Evolutionary conservation across 2,888 invertebrate species (phyloP), one percentile per base, ranked within the genome.

Genomic region (Eristalinus aeneus): DNA sequence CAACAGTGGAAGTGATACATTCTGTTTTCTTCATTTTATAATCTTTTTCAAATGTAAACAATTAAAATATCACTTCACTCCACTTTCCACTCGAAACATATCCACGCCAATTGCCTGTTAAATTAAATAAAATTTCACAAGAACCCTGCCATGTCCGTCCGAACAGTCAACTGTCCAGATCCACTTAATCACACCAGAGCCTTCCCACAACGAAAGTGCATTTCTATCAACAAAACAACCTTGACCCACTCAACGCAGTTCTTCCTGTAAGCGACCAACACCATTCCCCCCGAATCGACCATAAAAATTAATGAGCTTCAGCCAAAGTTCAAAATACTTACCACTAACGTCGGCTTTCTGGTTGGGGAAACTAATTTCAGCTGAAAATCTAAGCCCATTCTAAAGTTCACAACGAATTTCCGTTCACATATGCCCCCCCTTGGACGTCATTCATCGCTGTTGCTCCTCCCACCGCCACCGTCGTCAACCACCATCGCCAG

Each of bases 281-380:
- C 27, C 8, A 63, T 20, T 69, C 23, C 6, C 31, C 16, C 32
- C 12, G 31, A 63, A 69, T 63, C 63, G 54, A 31, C 69, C 61
- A 63, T 39, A 54, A 63, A 71, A 71, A 56, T 64, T 31, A 71
- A 78, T 64, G 71, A 78, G 64, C 77, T 39, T 46, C 16, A 11
- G 16, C 63, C 64, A 78, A 46, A 78, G 69, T 78, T 78, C 58
- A 77, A 77, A 77, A 63, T 63, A 78, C 71, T 78, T 78, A 78
- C 12, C 71, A 56, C 39, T 64, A 56, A 56, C 63, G 64, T 32
- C 54, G 31, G 39, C 69, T 56, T 63, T 58, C 27, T 46, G 32
- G 1, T 27, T 39, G 39, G 12, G 16, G 64, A 27, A 53, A 72
- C 16, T 12, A 22, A 12, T 54, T 76, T 20, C 56, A 27, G 36